Conservation (phyloP, 2,113 vertebrate species). For the Bubo scandiacus region DNA sequence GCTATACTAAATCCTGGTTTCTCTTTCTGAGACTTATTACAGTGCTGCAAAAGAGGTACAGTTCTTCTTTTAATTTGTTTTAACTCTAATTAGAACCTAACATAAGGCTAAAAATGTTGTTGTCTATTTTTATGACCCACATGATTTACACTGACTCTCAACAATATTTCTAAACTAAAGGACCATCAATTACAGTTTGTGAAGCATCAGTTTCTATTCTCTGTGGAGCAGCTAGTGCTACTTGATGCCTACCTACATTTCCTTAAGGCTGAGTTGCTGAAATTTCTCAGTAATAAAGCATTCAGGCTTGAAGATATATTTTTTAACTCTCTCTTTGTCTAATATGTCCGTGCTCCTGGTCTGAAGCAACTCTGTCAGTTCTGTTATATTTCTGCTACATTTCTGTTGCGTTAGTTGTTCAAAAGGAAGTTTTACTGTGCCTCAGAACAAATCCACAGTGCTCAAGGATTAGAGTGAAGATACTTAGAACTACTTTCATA, state of each 20-base stretch:
- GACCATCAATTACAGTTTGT: background rate
- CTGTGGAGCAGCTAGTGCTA: background rate
- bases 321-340: background rate
- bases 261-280: background rate
- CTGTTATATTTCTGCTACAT: background rate
- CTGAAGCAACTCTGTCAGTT: background rate
- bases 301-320: background rate
- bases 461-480: background rate
- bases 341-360: background rate
- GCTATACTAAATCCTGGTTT: background rate
- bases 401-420: background rate
- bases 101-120: background rate
- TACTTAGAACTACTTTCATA: background rate
- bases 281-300: background rate
- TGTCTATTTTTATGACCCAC: background rate
- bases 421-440: background rate
- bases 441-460: background rate
- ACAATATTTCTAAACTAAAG: background rate
- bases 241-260: background rate
- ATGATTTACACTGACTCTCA: background rate
- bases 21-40: background rate
- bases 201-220: slow-evolving; percentile 1
- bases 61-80: background rate
- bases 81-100: background rate
- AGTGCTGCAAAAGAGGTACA: background rate